These are phyloP conservation scores for Peucedramus taeniatus DNA, from an alignment of 2,113 vertebrate species.

Conservation along the genomic window DNA sequence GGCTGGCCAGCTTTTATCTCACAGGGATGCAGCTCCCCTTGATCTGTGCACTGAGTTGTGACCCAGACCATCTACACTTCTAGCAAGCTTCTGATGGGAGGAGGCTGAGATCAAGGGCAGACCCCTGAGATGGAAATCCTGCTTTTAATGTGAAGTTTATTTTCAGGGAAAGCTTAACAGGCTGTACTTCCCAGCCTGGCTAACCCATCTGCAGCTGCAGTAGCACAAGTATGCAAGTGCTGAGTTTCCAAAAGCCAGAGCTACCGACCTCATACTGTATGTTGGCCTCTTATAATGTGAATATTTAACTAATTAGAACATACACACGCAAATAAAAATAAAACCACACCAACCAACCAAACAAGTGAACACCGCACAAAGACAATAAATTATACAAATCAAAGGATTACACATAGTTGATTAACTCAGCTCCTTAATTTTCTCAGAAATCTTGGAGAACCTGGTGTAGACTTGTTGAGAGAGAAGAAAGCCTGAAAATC, in stretches of 20 bases:
- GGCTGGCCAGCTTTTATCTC: background rate
- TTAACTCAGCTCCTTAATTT: background rate
- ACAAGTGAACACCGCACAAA: background rate
- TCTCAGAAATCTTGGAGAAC: background rate
- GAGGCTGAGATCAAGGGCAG: background rate
- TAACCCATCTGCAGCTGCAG: background rate
- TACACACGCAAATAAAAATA: background rate
- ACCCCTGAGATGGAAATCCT: background rate
- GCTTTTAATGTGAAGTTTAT: background rate
- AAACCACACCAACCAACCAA: background rate
- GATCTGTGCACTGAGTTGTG: accelerated
- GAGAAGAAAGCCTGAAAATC: background rate
- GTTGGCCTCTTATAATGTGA: background rate
- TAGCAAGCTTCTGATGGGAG: background rate
- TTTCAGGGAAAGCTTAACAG: background rate
- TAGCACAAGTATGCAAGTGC: too few relatives aligned
- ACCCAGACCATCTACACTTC: too few relatives aligned
- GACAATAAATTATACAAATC: background rate
- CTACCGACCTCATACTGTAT: accelerated
- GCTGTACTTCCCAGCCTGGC: background rate
- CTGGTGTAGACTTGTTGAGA: background rate
- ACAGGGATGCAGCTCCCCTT: accelerated
- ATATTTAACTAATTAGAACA: background rate
- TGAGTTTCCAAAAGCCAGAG: background rate
- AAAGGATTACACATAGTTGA: background rate